Conservation (phyloP, 2,888 invertebrate genomes). For the Troilus luridus region DNA sequence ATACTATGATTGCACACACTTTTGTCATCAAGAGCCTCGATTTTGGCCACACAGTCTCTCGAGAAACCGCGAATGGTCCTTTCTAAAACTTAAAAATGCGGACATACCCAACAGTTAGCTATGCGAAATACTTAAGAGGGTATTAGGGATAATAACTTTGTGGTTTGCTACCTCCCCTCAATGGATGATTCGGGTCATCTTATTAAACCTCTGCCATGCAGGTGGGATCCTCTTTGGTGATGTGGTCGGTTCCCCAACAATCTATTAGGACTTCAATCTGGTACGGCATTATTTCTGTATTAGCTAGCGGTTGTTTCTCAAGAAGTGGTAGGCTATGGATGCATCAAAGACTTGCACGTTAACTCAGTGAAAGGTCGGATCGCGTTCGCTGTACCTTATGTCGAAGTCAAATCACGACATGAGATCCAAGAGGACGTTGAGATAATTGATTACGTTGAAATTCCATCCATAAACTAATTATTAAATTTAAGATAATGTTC, state of each 20-base stretch:
- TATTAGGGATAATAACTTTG: slow-evolving; percentile 29
- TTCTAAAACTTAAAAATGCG: slow-evolving; percentile 26
- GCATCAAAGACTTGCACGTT: background rate
- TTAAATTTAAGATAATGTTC: background rate
- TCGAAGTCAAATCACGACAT: background rate
- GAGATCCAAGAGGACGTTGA: background rate
- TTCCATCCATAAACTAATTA: background rate
- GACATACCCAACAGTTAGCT: slow-evolving; percentile 3
- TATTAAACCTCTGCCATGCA: background rate
- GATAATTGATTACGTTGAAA: background rate
- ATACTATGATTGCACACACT: background rate
- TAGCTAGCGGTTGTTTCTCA: background rate
- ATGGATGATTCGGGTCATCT: background rate
- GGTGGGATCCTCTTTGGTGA: background rate
- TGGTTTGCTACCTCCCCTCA: slow-evolving; percentile 3
- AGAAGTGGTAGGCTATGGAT: background rate
- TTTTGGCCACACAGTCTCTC: background rate
- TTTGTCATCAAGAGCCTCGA: background rate
- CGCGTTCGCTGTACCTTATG: background rate
- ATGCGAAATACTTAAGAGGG: background rate
- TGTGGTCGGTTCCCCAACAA: background rate
- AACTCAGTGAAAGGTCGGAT: background rate
- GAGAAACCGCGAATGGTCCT: background rate
- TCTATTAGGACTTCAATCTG: slow-evolving; percentile 21
- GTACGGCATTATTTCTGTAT: background rate